These are phyloP conservation scores for Agraylea sexmaculata DNA, from an alignment of 1,140 invertebrate species.

Conservation along the genomic window DNA sequence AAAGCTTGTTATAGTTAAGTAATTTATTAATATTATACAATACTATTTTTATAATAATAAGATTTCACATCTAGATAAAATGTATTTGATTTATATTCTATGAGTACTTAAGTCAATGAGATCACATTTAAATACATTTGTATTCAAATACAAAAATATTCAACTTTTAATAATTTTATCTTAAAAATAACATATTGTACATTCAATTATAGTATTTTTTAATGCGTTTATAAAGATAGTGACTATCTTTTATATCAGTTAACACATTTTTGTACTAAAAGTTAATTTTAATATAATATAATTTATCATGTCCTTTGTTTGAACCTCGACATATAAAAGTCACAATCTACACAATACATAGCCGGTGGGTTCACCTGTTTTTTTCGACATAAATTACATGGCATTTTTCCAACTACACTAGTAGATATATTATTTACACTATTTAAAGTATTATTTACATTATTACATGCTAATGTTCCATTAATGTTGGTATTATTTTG, in stretches of 20 bases:
- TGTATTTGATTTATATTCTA: background rate
- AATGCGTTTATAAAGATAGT: no score
- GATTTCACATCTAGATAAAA: background rate
- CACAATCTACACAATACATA: conserved; percentile 77
- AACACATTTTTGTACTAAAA: conserved; percentile 11
- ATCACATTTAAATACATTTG: background rate
- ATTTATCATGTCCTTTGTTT: conserved; percentile 40
- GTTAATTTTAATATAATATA: background rate
- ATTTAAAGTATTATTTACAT: conserved; percentile 14
- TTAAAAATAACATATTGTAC: no score
- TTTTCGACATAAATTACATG: conserved; percentile 76
- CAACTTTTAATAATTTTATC: no score
- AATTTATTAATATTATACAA: background rate
- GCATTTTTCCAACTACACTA: conserved; percentile 37
- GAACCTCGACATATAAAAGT: conserved; percentile 84
- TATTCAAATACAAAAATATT: no score
- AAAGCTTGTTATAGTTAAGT: no score
- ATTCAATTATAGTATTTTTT: no score
- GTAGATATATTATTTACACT: conserved; percentile 23
- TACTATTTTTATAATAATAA: background rate
- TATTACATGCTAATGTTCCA: conserved; percentile 12
- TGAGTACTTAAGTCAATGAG: background rate
- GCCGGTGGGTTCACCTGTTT: conserved; percentile 61
- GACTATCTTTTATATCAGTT: background rate
- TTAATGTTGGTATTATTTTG: conserved; percentile 16